Percentiles rank a stretch among this genome's conserved stretches.
Conservation (phyloP, 1,140 invertebrate species). For the Drosophila insularis region DNA sequence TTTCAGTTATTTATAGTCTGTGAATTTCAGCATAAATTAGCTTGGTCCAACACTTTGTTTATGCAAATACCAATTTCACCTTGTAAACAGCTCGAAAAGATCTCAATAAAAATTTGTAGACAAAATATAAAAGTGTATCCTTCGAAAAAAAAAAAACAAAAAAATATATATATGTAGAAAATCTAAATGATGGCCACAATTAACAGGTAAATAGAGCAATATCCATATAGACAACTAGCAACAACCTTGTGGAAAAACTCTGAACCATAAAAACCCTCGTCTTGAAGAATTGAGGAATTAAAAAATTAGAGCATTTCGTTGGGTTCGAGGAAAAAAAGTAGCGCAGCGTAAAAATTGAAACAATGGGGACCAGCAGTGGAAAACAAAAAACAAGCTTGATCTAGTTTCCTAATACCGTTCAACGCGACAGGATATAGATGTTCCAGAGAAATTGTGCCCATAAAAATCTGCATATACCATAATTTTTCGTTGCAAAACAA, state of each 20-base stretch:
- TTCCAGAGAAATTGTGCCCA: slow-evolving; percentile 55
- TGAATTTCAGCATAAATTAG: too few relatives aligned
- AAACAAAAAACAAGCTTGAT: slow-evolving; percentile 75
- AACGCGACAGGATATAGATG: slow-evolving; percentile 59
- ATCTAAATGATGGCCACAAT: slow-evolving; percentile 59
- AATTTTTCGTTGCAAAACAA: slow-evolving; percentile 53
- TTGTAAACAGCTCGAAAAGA: background rate
- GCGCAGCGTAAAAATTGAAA: slow-evolving; percentile 70
- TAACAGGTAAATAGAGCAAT: slow-evolving; percentile 66
- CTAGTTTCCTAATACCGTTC: slow-evolving; percentile 71
- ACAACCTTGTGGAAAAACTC: slow-evolving; percentile 58
- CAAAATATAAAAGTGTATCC: slow-evolving; percentile 1
- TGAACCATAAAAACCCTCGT: slow-evolving; percentile 62
- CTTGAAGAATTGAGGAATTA: slow-evolving; percentile 53
- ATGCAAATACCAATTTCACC: background rate
- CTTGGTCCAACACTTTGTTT: background rate
- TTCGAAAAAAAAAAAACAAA: background rate
- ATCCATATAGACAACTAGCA: background rate
- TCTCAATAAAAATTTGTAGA: slow-evolving; percentile 38
- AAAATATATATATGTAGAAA: slow-evolving; percentile 33
- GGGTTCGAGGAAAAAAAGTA: slow-evolving; percentile 76
- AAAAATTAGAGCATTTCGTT: slow-evolving; percentile 74
- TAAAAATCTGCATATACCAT: slow-evolving; percentile 74
- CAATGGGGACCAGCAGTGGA: slow-evolving; percentile 38
- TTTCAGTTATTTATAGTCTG: too few relatives aligned